Base-by-base conservation (phyloP, 1,140 invertebrate species). In the Micrasema longulum region DNA sequence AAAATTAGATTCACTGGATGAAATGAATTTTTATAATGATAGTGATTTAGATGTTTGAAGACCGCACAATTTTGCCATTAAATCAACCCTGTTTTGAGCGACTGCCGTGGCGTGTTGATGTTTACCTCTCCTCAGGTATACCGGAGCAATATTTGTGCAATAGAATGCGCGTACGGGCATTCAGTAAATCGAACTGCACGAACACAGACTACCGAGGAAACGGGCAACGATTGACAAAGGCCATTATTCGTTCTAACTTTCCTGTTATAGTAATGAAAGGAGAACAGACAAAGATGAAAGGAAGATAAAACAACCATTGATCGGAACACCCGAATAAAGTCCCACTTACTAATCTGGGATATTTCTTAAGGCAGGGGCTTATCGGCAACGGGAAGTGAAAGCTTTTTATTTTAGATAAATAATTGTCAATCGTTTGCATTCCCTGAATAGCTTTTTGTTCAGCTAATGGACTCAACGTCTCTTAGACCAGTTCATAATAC, bases 211-310 rank as follows among this genome's bases (percentile, higher is more conserved):
- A 31, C 55, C 16, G 14, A 18, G 55, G 55, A 60, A 60, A 20
- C 55, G 64, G 45, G 4, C 71, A 50, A 38, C 55, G 35, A 57
- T 69, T 63, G 67, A 73, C 72, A 69, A 73, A 73, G 60, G 72
- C 57, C 62, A 73, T 73, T 73, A 69, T 73, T 73, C 72, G 69
- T 73, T 69, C 68, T 57, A 41, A 68, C 60, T 65, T 69, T 63
- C 68, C 68, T 73, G 72, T 73, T 63, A 65, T 50, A 65, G 20
- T 65, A 69, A 73, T 73, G 67, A 73, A 73, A 73, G 67, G 72
- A 69, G 45, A 73, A 45, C 72, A 69, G 72, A 73, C 72, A 73
- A 73, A 73, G 72, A 73, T 73, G 72, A 73, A 73, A 70, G 62
- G 72, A 52, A 66, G 67, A 73, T 53, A 55, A 62, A 62, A 64